Evolutionary conservation across 2,113 vertebrate species (phyloP).

Genomic region (Progne subis): DNA sequence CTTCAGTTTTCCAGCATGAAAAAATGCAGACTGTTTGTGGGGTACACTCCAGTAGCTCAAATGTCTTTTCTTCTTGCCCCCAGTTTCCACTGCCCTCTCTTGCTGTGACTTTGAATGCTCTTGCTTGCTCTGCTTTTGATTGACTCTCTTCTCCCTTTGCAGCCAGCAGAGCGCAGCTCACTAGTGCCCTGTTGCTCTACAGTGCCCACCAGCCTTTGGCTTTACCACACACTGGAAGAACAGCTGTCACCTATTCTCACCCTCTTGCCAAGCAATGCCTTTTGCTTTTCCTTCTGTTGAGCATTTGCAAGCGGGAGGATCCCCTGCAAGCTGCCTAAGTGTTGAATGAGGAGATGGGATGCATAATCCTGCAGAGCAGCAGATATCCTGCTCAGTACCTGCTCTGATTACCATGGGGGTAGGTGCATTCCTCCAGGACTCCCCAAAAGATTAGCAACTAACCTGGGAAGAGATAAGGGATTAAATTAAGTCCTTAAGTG

Average conservation of each 20-base stretch:
- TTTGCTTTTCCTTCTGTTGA: constrained; percentile 11
- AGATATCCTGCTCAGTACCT: neutral
- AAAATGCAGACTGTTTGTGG: neutral
- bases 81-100: neutral
- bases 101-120: neutral
- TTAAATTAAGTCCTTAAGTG: neutral
- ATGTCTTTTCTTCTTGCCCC: neutral
- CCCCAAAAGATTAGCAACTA: neutral
- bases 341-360: neutral
- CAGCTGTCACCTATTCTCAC: constrained; percentile 34
- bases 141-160: neutral
- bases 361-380: neutral
- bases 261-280: neutral
- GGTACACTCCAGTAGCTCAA: neutral
- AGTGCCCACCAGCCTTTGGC: neutral
- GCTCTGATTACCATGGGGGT: neutral
- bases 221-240: neutral
- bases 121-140: neutral
- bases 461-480: neutral
- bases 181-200: neutral
- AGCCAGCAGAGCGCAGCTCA: neutral
- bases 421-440: neutral
- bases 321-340: neutral
- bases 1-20: neutral
- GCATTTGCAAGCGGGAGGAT: neutral